These are phyloP conservation scores for Monochamus alternatus DNA, from an alignment of 2,888 invertebrate genomes.

Conservation along the genomic window DNA sequence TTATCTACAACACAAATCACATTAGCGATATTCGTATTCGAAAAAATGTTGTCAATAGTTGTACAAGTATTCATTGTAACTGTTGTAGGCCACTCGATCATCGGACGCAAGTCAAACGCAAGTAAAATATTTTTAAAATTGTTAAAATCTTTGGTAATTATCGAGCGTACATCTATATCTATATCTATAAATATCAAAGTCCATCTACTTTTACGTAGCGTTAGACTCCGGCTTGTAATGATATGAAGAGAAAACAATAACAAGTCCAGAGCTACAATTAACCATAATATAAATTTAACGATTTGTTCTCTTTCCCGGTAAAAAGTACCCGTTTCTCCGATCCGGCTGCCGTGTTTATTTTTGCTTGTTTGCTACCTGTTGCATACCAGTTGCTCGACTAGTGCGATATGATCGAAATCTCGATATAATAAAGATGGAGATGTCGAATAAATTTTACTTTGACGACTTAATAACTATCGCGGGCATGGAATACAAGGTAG, in stretches of 20 bases:
- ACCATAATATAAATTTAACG: constrained; percentile 11
- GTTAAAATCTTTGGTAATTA: no score
- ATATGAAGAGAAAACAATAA: constrained; percentile 20
- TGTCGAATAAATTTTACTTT: constrained; percentile 12
- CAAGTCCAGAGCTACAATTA: constrained; percentile 18
- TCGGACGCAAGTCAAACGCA: no score
- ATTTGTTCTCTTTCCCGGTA: constrained; percentile 11
- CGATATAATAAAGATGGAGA: neutral
- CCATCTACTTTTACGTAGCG: no score
- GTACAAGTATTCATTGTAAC: no score
- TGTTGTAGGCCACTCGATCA: no score
- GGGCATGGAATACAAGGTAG: neutral
- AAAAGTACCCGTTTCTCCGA: constrained; percentile 23
- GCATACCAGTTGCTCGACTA: constrained; percentile 7
- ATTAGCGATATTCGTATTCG: no score
- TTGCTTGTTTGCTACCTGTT: constrained; percentile 12
- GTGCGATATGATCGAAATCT: constrained; percentile 22
- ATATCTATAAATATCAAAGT: no score
- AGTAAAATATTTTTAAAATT: no score
- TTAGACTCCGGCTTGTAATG: neutral
- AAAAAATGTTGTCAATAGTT: no score
- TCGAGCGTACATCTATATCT: no score
- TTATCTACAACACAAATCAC: no score
- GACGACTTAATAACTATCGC: constrained; percentile 16
- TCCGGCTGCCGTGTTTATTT: constrained; percentile 16